Conservation (phyloP, 2,888 invertebrate genomes). For the Orgyia antiqua region DNA sequence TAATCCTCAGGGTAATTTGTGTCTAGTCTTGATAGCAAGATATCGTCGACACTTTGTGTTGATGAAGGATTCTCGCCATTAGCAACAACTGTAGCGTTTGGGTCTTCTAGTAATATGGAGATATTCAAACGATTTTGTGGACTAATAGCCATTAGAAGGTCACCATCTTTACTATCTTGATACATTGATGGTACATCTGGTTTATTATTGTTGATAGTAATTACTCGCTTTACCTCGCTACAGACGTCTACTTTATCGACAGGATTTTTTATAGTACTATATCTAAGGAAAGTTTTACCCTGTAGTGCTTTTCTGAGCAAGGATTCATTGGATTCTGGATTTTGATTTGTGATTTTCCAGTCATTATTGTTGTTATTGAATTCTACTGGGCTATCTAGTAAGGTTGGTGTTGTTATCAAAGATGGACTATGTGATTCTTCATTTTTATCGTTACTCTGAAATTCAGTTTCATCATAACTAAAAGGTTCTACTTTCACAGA, state of each 20-base stretch:
- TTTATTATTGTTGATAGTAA: conserved; percentile 69
- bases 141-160: conserved; percentile 61
- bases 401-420: conserved; percentile 67
- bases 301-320: conserved; percentile 89
- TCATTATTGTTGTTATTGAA: conserved; percentile 88
- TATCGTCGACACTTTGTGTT: conserved; percentile 81
- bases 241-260: conserved; percentile 59
- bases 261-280: conserved; percentile 76
- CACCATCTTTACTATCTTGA: conserved; percentile 59
- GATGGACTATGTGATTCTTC: conserved; percentile 58
- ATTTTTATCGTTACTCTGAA: conserved; percentile 59
- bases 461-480: conserved; percentile 61
- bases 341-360: conserved; percentile 88
- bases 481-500: conserved; percentile 71
- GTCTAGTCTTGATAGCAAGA: conserved; percentile 83
- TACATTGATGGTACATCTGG: conserved; percentile 77
- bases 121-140: conserved; percentile 64
- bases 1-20: conserved; percentile 87
- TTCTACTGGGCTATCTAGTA: conserved; percentile 74
- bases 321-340: conserved; percentile 83
- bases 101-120: conserved; percentile 70
- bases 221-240: conserved; percentile 59
- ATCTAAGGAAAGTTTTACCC: conserved; percentile 83
- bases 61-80: conserved; percentile 76
- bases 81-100: conserved; percentile 55